Conservation (phyloP, 2,888 invertebrate species). For the Athripsodes cinereus region DNA sequence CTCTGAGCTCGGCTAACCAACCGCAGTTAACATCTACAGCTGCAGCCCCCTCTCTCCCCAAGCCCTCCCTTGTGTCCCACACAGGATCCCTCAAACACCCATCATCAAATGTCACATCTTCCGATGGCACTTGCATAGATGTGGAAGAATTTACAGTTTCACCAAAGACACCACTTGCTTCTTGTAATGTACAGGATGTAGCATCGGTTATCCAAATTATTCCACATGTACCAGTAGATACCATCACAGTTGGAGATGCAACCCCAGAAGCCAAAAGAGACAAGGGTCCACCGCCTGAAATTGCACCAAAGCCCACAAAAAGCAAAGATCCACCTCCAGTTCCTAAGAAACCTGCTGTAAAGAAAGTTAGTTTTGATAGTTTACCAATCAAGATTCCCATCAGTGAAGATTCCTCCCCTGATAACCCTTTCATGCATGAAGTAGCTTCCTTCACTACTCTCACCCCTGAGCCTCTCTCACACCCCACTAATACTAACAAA, state of each 20-base stretch:
- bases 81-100: slow-evolving; percentile 13
- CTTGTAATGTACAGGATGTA: background rate
- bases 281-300: slow-evolving; percentile 13
- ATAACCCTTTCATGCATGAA: slow-evolving; percentile 15
- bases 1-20: slow-evolving; percentile 20
- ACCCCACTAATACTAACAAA: slow-evolving; percentile 2
- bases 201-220: background rate
- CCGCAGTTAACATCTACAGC: slow-evolving; percentile 24
- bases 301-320: background rate
- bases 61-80: slow-evolving; percentile 28
- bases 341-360: slow-evolving; percentile 23
- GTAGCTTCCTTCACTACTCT: slow-evolving; percentile 5
- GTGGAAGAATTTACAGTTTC: slow-evolving; percentile 5
- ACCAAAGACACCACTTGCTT: background rate
- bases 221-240: background rate
- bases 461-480: background rate
- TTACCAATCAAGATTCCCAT: slow-evolving; percentile 6
- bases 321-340: slow-evolving; percentile 6
- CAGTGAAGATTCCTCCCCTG: slow-evolving; percentile 3
- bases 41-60: slow-evolving; percentile 27
- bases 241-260: background rate
- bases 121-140: slow-evolving; percentile 22
- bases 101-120: background rate
- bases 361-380: slow-evolving; percentile 26
- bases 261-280: background rate